Base-by-base conservation (phyloP, 2,113 vertebrate genomes). In the Dasyornis broadbenti region DNA sequence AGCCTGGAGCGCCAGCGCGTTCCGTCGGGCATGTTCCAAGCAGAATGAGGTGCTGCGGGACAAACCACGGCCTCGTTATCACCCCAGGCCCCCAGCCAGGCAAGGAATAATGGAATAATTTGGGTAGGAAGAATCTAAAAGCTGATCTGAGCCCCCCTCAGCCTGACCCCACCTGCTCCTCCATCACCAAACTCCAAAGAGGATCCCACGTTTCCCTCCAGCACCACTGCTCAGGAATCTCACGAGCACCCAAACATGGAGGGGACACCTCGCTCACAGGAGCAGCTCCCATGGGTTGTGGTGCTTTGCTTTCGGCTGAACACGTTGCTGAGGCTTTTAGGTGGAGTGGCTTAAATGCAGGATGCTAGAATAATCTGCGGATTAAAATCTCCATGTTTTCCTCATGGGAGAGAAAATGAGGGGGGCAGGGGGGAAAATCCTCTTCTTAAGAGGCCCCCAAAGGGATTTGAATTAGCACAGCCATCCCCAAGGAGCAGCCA, bases 21-120 rank as follows among this genome's bases (percentile, higher is more conserved):
- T 99, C 94, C 99, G 98, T 4, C 98, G 98, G 73, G 99, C 98
- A 13, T 99, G 99, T 33, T 99, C 99, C 1, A 98, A 98, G 35
- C 99, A 99, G 95, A 99, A 99, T 0, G 99, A 98, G 14, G 78
- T 39, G 78, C 86, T 89, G 86, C 2, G 3, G 77, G 30, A 85
- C 1, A 52, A 53, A 89, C 2, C n/a, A 39, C 1, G 2, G 54
- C 10, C 13, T 57, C 0, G 1, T 72, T 2, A 50, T 2, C 0
- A 3, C 19, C 6, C 47, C 27, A 4, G 6, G 21, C 33, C 39
- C 79, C 6, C 68, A 28, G 45, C 7, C 47, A 35, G 8, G 30
- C 7, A 24, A 49, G 53, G 45, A 27, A 27, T 1, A 2, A 0
- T 0, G 5, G 27, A 12, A 5, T 3, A 1, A 3, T 6, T 5